Conservation (phyloP, 2,113 vertebrate genomes). For the Sander lucioperca region DNA sequence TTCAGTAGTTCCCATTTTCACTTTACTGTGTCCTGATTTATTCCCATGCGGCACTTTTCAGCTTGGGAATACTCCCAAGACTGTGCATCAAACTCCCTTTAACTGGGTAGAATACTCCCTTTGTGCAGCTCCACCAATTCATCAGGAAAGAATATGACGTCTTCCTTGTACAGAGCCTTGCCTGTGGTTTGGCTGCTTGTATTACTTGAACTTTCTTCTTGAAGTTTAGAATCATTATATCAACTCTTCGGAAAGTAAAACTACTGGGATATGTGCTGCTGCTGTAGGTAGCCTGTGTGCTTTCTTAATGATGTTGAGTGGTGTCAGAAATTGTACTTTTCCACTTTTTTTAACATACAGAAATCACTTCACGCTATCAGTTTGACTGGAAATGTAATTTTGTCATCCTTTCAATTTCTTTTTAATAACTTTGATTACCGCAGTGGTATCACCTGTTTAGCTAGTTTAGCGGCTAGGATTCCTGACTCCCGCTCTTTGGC, state of each 20-base stretch:
- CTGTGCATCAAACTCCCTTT: slow-evolving; percentile 14
- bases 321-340: background rate
- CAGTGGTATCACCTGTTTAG: background rate
- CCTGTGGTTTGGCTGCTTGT: background rate
- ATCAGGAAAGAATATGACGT: background rate
- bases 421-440: background rate
- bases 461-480: background rate
- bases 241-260: background rate
- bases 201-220: background rate
- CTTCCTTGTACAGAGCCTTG: background rate
- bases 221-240: background rate
- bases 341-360: background rate
- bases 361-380: too few relatives aligned
- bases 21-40: background rate
- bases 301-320: background rate
- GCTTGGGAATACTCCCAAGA: slow-evolving; percentile 10
- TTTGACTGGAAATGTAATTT: too few relatives aligned
- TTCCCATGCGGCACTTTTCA: background rate
- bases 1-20: background rate
- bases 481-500: background rate
- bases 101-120: background rate
- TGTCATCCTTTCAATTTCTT: background rate
- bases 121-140: slow-evolving; percentile 10
- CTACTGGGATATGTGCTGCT: background rate
- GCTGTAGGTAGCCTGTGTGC: background rate